Percentiles rank a stretch among this genome's conserved stretches.
These are phyloP conservation scores for Amphipoea oculea DNA, from an alignment of 2,888 invertebrate species.

Conservation along the genomic window DNA sequence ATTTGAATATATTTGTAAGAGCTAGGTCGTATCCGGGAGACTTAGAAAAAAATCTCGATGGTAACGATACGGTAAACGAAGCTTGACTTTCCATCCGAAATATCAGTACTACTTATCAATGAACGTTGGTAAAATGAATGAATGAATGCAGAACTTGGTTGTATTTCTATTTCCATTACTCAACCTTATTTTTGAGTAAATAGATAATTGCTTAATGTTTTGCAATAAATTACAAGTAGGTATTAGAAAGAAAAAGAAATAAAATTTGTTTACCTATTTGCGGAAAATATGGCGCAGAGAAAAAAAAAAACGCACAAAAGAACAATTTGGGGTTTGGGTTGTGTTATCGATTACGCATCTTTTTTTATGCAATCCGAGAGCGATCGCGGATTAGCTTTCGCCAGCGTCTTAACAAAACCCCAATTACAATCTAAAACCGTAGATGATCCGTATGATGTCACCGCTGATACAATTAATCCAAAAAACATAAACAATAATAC, in stretches of 20 bases:
- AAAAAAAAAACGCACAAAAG: too few species aligned
- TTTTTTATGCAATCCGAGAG: not conserved
- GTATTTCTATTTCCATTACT: not conserved
- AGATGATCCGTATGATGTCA: slow-evolving; percentile 52
- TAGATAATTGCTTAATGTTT: too few species aligned
- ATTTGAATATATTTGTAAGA: too few species aligned
- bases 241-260: too few species aligned
- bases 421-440: slow-evolving; percentile 15
- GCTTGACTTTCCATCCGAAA: not conserved
- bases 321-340: not conserved
- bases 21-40: too few species aligned
- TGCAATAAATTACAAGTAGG: too few species aligned
- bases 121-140: not conserved
- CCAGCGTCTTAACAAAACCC: not conserved
- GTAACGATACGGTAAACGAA: not conserved
- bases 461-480: slow-evolving; percentile 49
- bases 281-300: not conserved
- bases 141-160: too few species aligned
- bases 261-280: too few species aligned
- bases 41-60: not conserved
- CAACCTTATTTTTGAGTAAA: not conserved
- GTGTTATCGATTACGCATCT: not conserved
- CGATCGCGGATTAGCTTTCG: not conserved
- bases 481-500: slow-evolving; percentile 46
- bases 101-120: not conserved